phyloP scores from a whole-genome alignment of 37 sponge, comb jelly and placozoan species.

The Dysidea cf. avara region DNA sequence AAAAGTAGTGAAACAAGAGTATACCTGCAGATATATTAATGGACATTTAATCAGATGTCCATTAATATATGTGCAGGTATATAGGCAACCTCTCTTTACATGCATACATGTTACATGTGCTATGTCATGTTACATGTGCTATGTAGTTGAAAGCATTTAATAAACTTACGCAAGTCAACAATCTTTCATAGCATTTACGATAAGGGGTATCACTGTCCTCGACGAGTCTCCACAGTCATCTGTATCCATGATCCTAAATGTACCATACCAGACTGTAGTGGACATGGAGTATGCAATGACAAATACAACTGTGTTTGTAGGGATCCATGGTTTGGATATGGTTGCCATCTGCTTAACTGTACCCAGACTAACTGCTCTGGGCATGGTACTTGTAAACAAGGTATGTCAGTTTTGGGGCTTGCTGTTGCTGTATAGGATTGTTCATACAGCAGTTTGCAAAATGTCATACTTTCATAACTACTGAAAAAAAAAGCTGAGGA shows the following conservation, averaged over 20 bases:
- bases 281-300: constrained; percentile 77
- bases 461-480: too few species aligned
- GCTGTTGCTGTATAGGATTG: background rate
- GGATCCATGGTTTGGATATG: constrained; percentile 63
- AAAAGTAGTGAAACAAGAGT: too few species aligned
- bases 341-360: constrained; percentile 68
- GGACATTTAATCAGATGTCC: too few species aligned
- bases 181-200: constrained; percentile 3
- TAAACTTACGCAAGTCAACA: too few species aligned
- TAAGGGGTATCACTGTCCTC: constrained; percentile 79
- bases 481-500: too few species aligned
- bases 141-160: too few species aligned
- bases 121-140: too few species aligned
- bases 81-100: too few species aligned
- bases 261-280: constrained; percentile 61
- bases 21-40: too few species aligned
- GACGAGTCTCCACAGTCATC: constrained; percentile 76
- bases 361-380: constrained; percentile 43
- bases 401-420: background rate
- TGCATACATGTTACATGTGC: too few species aligned
- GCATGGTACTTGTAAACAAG: constrained; percentile 62
- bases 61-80: too few species aligned
- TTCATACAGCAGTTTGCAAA: too few species aligned
- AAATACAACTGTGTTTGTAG: constrained; percentile 62
- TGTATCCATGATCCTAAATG: constrained; percentile 85